Evolutionary conservation across 2,113 vertebrate species (phyloP), one percentile per base, ranked within the genome.

Genomic region (Monopterus albus): DNA sequence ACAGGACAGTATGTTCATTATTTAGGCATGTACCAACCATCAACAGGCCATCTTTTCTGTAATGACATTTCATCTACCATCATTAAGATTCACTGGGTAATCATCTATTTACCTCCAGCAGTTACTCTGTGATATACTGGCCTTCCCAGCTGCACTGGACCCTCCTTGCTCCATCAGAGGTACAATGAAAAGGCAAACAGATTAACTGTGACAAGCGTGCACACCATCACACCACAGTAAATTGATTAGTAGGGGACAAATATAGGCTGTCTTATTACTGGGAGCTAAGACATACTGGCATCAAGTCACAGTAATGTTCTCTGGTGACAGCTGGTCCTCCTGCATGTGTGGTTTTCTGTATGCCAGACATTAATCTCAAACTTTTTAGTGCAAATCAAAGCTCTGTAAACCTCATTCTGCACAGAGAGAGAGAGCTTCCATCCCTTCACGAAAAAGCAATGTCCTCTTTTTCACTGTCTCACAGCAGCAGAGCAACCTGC

Each of bases 401-500:
- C 69, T 74, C 65, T 53, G 56, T 47, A 50, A 62, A 72, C 33
- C 64, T 55, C 18, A 69, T 78, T 70, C 26, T 52, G 46, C 52
- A 36, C 35, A 8, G 33, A 59, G 45, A 26, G 45, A 26, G 18
- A 66, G 72, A 66, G 79, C 39, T 49, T 63, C 35, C 46, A 56
- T 25, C 65, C 52, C 69, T 53, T 71, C 38, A 43, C 51, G 40
- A 60, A 61, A 43, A 40, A 1, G 12, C 53, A 50, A 60, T 72
- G 86, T 43, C 87, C 86, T 89, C 71, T 50, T 88, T 89, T 88
- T 61, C 40, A 46, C 61, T 60, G 72, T 70, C 67, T 84, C 82
- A 14, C 55, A 79, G 78, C 62, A 39, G 72, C 68, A 23, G 67
- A 55, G 25, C 73, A 56, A 62, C 66, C 47, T 88, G 88, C 52